Evolutionary conservation across 2,888 invertebrate genomes (phyloP).

Genomic region (Troides helena): DNA sequence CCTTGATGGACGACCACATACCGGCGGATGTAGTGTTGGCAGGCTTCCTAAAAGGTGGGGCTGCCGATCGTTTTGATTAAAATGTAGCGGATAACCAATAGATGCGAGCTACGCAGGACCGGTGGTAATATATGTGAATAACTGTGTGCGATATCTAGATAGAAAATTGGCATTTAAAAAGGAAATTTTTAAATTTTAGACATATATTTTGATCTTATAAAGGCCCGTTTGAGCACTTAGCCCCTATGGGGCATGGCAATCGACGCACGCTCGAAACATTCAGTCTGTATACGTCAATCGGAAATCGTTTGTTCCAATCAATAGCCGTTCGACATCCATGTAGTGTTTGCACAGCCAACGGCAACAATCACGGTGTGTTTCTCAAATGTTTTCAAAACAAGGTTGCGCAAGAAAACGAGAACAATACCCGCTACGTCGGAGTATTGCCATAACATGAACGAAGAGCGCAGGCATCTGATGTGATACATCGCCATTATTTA

Average conservation of each 20-base stretch:
- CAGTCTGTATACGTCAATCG: constrained; percentile 5
- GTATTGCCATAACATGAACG: constrained; percentile 69
- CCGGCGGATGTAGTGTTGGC: no score
- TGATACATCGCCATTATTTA: constrained; percentile 24
- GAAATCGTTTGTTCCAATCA: constrained; percentile 17
- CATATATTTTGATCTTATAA: not conserved
- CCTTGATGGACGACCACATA: no score
- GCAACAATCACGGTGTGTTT: constrained; percentile 58
- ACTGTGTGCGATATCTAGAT: not conserved
- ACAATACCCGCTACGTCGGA: constrained; percentile 61
- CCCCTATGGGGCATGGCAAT: not conserved
- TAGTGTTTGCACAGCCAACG: constrained; percentile 58
- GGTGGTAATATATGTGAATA: not conserved
- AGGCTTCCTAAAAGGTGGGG: no score
- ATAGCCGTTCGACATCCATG: constrained; percentile 27
- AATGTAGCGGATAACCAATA: no score
- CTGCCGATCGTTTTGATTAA: no score
- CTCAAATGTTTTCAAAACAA: constrained; percentile 69
- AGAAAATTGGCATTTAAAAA: not conserved
- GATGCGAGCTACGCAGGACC: no score
- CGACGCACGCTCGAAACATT: not conserved
- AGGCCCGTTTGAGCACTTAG: not conserved
- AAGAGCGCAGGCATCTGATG: constrained; percentile 15
- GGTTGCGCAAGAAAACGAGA: constrained; percentile 65
- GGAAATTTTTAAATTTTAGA: not conserved